Percentiles rank a stretch among this genome's conserved stretches.
Evolutionary conservation across 1,140 invertebrate species (phyloP).

Genomic region (Drosophila biarmipes): DNA sequence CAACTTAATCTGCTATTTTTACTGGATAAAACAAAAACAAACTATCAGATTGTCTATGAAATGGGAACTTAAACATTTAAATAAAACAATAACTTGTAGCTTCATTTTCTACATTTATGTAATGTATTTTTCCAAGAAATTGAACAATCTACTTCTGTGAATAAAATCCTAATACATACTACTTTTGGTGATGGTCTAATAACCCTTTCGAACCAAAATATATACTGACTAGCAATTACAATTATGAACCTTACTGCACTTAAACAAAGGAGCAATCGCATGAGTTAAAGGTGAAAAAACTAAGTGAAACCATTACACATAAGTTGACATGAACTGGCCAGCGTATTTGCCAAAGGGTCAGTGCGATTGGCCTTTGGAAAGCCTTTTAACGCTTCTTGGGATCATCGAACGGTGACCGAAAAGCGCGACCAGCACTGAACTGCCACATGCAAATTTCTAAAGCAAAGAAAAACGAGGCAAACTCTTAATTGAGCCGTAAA

Average conservation of each 20-base stretch:
- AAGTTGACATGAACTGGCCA: slow-evolving; percentile 8
- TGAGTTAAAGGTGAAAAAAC: background rate
- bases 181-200: no score
- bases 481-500: slow-evolving; percentile 76
- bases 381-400: slow-evolving; percentile 20
- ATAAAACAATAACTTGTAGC: no score
- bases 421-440: slow-evolving; percentile 30
- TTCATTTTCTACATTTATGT: no score
- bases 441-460: slow-evolving; percentile 56
- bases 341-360: slow-evolving; percentile 8
- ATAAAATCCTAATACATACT: no score
- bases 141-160: no score
- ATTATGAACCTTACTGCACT: background rate
- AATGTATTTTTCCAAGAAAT: no score
- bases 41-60: no score
- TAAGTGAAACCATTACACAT: background rate
- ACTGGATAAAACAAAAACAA: no score
- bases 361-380: slow-evolving; percentile 1
- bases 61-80: no score
- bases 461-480: slow-evolving; percentile 54
- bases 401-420: slow-evolving; percentile 41
- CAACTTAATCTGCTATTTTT: no score
- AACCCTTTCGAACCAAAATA: background rate
- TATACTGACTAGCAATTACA: background rate
- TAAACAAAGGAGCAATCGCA: background rate